phyloP scores from a whole-genome alignment of 2,888 invertebrate genomes.

The Agonopterix alstromeriana region DNA sequence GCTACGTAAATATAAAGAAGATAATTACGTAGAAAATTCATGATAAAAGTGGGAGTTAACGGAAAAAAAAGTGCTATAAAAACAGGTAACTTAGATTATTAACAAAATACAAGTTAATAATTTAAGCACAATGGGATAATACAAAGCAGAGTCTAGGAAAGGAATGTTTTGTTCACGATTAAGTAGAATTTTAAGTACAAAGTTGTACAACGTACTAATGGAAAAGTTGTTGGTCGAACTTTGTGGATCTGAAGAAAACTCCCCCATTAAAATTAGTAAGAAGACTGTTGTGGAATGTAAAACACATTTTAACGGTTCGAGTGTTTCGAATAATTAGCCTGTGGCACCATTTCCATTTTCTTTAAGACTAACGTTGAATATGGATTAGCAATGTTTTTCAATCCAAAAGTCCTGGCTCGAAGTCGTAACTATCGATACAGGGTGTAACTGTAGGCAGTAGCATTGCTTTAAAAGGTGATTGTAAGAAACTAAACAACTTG shows the following conservation, averaged over 20 bases:
- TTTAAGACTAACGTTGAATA: background rate
- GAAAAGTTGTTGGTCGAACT: slow-evolving; percentile 44
- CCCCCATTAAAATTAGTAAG: slow-evolving; percentile 32
- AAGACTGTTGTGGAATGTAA: slow-evolving; percentile 39
- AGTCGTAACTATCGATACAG: no score
- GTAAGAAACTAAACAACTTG: no score
- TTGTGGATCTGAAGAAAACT: slow-evolving; percentile 32
- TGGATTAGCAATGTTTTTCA: no score
- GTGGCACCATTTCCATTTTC: background rate
- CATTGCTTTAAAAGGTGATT: no score
- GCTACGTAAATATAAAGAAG: no score
- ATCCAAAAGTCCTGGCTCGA: no score
- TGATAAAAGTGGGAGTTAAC: no score
- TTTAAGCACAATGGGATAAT: slow-evolving; percentile 36
- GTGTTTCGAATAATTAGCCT: background rate
- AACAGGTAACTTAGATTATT: no score
- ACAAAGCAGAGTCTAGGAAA: slow-evolving; percentile 29
- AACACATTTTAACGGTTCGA: slow-evolving; percentile 30
- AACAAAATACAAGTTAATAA: no score
- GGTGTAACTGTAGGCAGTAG: no score
- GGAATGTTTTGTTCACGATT: slow-evolving; percentile 50
- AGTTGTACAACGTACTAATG: slow-evolving; percentile 52
- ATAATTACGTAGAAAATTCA: no score
- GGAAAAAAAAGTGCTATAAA: no score
- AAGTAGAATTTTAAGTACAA: slow-evolving; percentile 53